Percentiles rank a stretch among this genome's conserved stretches.
Evolutionary conservation across 2,113 vertebrate genomes (phyloP).

Genomic region (Damaliscus lunatus): DNA sequence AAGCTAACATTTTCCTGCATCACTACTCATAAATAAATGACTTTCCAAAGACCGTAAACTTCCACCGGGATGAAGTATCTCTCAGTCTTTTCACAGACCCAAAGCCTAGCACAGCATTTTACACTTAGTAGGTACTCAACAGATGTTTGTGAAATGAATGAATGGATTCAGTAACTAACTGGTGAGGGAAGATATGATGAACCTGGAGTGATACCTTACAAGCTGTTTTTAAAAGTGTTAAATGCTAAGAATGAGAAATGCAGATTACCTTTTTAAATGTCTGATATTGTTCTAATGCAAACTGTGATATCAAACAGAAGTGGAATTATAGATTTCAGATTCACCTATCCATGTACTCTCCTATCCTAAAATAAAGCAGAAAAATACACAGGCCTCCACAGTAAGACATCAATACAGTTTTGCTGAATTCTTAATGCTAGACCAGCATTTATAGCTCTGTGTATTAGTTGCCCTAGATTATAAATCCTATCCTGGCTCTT

Average conservation of each 20-base stretch:
- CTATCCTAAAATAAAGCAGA: constrained; percentile 44
- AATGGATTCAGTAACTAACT: background rate
- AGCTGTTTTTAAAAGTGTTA: background rate
- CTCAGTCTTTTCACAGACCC: background rate
- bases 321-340: constrained; percentile 12
- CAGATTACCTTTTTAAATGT: constrained; percentile 22
- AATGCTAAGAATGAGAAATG: constrained; percentile 8
- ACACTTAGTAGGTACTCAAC: background rate
- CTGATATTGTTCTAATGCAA: constrained; percentile 1
- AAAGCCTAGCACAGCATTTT: background rate
- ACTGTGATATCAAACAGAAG: constrained; percentile 5
- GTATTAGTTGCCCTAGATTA: background rate
- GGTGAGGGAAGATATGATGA: background rate
- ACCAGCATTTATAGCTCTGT: background rate
- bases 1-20: background rate
- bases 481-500: background rate
- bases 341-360: constrained; percentile 37
- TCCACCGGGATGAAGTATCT: background rate
- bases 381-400: background rate
- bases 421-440: background rate
- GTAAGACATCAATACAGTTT: constrained; percentile 21
- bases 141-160: background rate
- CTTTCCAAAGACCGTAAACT: background rate
- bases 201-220: background rate
- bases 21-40: background rate